Evolutionary conservation across 2,888 invertebrate species (phyloP), one percentile per base, ranked within the genome.

Genomic region (Anthophora plumipes): DNA sequence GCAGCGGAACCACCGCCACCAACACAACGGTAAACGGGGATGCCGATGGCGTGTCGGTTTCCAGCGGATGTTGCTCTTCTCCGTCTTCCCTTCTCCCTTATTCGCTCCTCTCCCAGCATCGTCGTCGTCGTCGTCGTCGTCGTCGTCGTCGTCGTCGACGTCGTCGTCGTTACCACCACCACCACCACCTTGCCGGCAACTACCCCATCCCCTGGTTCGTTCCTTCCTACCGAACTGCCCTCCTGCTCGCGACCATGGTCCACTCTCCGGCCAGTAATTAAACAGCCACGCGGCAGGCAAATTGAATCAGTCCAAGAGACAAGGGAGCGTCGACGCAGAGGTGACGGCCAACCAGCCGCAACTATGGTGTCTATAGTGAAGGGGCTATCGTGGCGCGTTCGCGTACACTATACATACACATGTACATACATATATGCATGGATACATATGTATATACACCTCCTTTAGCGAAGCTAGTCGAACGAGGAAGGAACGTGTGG

Each of bases 291-390:
- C 92, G 90, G 90, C 90, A 90, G 89, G 91, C 92, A 93, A 93
- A 93, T 93, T 93, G 93, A 93, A 93, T 93, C 93, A 92, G 93
- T 92, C 92, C 89, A 91, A 92, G 92, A 93, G 93, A 93, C 92
- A 92, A 93, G 92, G 93, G 91, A 92, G 87, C 92, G 91, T 90
- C 89, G 92, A 92, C 92, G 89, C 91, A 92, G 92, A 92, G 92
- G 91, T 93, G 93, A 93, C 93, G 92, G 92, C 92, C 92, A 91
- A 93, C 93, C 91, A 90, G 92, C 93, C 93, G 87, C 93, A 93
- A 92, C 92, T 92, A 91, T 91, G 89, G 91, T 89, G 87, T 91
- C 91, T 88, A 90, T 90, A 90, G 89, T 87, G 89, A 86, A 88
- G 86, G 85, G 86, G 77, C 84, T 87, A 88, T 88, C 88, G 86